Conservation (phyloP, 35 echinoderm and acorn worm species). For the Strongylocentrotus purpuratus region DNA sequence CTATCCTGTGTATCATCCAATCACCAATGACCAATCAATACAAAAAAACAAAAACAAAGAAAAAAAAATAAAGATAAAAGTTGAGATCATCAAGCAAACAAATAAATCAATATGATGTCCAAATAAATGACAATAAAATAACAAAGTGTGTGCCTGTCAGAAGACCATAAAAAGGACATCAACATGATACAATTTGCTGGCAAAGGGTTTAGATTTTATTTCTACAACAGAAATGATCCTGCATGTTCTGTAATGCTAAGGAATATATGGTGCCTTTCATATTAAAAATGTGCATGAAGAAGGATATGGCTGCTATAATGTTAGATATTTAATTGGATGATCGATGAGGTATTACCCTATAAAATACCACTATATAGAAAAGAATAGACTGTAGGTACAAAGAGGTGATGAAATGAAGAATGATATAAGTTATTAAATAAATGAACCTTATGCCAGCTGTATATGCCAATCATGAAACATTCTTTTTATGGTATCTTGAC, state of each 20-base stretch:
- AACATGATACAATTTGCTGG: not conserved
- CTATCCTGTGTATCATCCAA: conserved; percentile 23
- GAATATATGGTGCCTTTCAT: not conserved
- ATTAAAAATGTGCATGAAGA: not conserved
- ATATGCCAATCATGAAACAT: not conserved
- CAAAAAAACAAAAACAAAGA: not conserved
- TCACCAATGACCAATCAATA: not conserved
- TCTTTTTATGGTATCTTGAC: not conserved
- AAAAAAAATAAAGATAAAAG: not conserved
- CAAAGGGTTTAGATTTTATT: not conserved
- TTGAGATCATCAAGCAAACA: not conserved
- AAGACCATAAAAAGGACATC: not conserved
- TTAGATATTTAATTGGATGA: no score
- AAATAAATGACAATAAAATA: not conserved
- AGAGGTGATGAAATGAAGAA: no score
- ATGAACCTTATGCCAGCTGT: not conserved
- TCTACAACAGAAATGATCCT: not conserved
- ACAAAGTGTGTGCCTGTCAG: not conserved
- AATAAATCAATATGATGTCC: not conserved
- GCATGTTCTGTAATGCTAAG: not conserved
- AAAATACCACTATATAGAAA: not conserved
- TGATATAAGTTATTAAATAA: not conserved
- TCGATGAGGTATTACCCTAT: no score
- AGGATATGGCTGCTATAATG: no score
- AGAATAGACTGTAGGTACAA: not conserved